Evolutionary conservation across 2,113 vertebrate species (phyloP).

Genomic region (Cyanoramphus novaezelandiae): DNA sequence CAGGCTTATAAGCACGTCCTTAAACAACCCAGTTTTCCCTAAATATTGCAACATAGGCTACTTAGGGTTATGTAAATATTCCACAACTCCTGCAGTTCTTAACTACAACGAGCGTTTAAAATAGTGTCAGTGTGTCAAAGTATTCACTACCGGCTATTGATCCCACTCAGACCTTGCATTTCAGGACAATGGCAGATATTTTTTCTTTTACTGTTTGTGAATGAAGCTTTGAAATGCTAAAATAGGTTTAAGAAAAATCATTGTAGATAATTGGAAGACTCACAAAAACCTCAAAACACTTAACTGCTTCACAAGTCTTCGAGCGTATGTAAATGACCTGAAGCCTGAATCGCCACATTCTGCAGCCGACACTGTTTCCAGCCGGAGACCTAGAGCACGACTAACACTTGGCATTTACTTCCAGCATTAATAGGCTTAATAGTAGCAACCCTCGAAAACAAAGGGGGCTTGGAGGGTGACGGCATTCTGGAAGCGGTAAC

Average conservation of each 20-base stretch:
- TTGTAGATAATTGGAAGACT: background rate
- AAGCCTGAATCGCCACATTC: background rate
- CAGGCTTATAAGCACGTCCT: background rate
- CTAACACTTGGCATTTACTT: background rate
- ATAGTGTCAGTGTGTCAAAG: background rate
- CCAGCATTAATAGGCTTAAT: background rate
- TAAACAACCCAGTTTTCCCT: constrained; percentile 5
- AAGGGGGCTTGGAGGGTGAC: background rate
- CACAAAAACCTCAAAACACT: background rate
- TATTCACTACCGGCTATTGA: background rate
- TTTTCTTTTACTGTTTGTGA: background rate
- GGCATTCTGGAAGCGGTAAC: background rate
- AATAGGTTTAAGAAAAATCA: background rate
- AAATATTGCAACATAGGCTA: background rate
- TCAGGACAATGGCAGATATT: background rate
- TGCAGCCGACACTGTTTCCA: background rate
- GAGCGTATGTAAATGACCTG: background rate
- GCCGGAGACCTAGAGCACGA: background rate
- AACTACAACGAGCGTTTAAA: background rate
- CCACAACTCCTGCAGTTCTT: background rate
- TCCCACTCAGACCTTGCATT: background rate
- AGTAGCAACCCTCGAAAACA: background rate
- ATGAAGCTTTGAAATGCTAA: background rate
- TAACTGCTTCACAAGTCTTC: background rate
- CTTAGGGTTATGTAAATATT: background rate